Percentiles rank a stretch among this genome's conserved stretches.
Conservation (phyloP, 2,113 vertebrate genomes). For the Nyctereutes procyonoides region DNA sequence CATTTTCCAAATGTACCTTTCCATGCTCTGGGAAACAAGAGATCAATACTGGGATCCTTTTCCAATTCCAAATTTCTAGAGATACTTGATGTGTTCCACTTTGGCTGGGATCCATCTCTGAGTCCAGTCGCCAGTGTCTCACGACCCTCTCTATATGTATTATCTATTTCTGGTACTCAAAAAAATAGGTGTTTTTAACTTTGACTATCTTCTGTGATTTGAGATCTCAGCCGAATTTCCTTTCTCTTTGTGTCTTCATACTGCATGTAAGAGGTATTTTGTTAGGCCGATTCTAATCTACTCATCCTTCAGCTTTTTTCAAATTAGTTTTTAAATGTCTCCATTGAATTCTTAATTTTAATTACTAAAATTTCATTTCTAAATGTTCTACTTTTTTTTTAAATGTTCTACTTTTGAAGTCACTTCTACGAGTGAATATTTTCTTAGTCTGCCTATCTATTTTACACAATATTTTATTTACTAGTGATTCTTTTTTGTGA, state of each 20-base stretch:
- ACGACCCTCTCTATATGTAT: neutral
- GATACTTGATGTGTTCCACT: neutral
- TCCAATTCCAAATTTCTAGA: neutral
- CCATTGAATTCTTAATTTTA: neutral
- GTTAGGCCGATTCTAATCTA: constrained; percentile 12
- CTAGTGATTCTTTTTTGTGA: neutral
- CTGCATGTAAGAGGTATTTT: neutral
- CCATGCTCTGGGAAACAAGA: neutral
- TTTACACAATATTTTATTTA: neutral
- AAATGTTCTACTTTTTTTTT: neutral
- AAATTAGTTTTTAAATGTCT: neutral
- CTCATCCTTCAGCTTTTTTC: neutral
- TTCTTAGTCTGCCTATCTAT: neutral
- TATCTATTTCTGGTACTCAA: neutral
- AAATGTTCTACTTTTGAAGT: neutral
- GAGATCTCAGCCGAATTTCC: neutral
- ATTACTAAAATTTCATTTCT: neutral
- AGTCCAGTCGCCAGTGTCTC: neutral
- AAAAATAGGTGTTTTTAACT: neutral
- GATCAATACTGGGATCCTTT: neutral
- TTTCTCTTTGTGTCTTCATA: neutral
- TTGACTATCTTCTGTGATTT: neutral
- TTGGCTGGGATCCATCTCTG: neutral
- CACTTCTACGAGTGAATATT: neutral
- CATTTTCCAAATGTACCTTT: neutral